These are phyloP conservation scores for Podiceps cristatus DNA, from an alignment of 2,113 vertebrate genomes.

Conservation along the genomic window DNA sequence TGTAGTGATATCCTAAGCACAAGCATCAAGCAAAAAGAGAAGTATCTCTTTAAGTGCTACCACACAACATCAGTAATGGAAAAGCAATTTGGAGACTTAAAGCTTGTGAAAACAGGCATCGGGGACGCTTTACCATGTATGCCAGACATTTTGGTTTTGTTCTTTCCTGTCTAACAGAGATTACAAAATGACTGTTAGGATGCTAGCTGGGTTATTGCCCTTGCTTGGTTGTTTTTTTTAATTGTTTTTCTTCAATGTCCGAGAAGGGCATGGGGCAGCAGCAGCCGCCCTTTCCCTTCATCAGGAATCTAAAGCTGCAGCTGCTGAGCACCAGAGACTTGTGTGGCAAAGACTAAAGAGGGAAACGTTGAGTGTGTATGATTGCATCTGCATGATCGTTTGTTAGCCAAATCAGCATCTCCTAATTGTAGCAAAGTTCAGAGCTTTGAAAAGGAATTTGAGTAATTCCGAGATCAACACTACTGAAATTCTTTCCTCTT, in stretches of 20 bases:
- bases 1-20: background rate
- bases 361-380: background rate
- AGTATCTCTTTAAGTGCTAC: background rate
- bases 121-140: background rate
- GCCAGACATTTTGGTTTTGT: background rate
- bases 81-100: background rate
- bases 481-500: background rate
- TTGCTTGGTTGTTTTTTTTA: background rate
- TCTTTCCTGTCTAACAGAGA: background rate
- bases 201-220: background rate
- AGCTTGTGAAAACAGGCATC: background rate
- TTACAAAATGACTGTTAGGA: background rate
- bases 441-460: constrained; percentile 12
- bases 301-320: background rate
- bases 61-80: background rate
- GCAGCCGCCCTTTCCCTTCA: background rate
- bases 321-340: background rate
- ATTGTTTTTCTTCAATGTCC: background rate
- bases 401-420: background rate
- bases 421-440: constrained; percentile 11
- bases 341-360: background rate
- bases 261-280: background rate
- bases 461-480: background rate
- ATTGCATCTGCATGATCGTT: background rate
- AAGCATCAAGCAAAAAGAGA: background rate